Evolutionary conservation across 2,113 vertebrate genomes (phyloP).

Genomic region (Lampris incognitus): DNA sequence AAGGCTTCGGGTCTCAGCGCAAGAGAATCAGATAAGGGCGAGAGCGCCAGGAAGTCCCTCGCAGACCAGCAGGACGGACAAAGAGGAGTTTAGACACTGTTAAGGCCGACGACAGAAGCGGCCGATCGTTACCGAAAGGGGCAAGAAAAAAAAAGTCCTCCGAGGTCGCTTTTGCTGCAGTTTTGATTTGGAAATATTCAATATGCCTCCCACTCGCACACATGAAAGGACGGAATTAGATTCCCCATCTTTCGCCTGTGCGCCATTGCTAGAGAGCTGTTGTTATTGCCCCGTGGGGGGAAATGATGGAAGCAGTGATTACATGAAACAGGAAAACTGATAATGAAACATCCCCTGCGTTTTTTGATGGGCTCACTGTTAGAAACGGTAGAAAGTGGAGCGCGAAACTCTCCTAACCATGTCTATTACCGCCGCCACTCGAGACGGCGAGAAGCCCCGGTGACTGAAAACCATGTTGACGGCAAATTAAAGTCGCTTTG

Average conservation of each 20-base stretch:
- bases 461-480: background rate
- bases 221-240: background rate
- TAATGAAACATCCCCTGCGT: slow-evolving; percentile 12
- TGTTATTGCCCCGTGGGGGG: background rate
- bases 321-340: background rate
- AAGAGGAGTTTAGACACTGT: slow-evolving; percentile 5
- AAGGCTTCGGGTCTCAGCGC: slow-evolving; percentile 60
- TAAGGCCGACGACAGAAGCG: slow-evolving; percentile 4
- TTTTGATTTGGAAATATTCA: background rate
- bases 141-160: background rate
- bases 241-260: background rate
- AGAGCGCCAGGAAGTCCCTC: slow-evolving; percentile 40
- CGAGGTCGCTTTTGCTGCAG: background rate
- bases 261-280: background rate
- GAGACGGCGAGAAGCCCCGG: background rate
- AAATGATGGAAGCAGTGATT: background rate
- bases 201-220: background rate
- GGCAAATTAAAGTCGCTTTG: background rate
- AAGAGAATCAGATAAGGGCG: slow-evolving; percentile 59
- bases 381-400: background rate
- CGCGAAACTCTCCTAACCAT: background rate
- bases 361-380: background rate
- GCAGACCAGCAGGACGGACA: slow-evolving; percentile 34
- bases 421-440: slow-evolving; percentile 1
- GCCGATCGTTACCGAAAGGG: background rate